phyloP scores from a whole-genome alignment of 2,113 vertebrate genomes.

The Bothrops jararaca region DNA sequence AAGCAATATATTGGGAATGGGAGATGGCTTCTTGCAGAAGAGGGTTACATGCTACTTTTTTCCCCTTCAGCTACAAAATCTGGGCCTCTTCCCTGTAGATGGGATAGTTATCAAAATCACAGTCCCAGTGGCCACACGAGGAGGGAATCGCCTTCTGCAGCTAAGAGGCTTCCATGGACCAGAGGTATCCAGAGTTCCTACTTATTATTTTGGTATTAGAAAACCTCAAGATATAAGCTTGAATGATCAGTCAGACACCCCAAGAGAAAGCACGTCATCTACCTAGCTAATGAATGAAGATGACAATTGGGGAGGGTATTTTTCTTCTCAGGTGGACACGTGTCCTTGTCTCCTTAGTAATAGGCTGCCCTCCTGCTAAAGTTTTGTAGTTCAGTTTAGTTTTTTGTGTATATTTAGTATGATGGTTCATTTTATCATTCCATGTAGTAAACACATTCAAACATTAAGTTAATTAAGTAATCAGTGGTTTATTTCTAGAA shows the following conservation, averaged over 20 bases:
- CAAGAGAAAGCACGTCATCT: neutral
- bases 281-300: neutral
- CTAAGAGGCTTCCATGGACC: conserved; percentile 70
- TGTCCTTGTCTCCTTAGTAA: neutral
- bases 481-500: no score
- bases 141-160: conserved; percentile 77
- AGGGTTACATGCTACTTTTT: no score
- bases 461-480: neutral
- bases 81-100: conserved; percentile 80
- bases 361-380: neutral
- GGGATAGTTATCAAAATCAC: conserved; percentile 76
- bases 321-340: neutral
- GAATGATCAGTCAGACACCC: neutral
- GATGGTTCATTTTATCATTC: neutral
- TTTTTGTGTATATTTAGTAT: neutral
- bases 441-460: neutral
- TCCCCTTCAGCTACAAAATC: conserved; percentile 81
- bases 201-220: neutral
- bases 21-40: neutral
- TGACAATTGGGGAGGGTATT: neutral
- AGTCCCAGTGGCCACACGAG: conserved; percentile 74
- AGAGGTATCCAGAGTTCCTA: conserved; percentile 65
- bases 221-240: neutral
- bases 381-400: neutral
- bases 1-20: neutral